Evolutionary conservation across 2,888 invertebrate species (phyloP).

Genomic region (Tachystola acroxantha): DNA sequence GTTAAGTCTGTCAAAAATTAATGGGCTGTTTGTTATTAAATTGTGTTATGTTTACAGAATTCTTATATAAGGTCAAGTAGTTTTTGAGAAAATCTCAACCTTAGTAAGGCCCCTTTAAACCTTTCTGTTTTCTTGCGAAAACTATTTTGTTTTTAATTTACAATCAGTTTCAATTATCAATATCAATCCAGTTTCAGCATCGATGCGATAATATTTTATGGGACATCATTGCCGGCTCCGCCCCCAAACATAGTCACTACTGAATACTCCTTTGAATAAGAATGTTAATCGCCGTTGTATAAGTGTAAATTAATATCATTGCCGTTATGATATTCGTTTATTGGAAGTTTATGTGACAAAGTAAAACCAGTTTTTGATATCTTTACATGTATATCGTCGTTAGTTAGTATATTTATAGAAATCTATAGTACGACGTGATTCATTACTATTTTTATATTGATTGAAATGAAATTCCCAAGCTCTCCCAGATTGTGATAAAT

Average conservation of each 20-base stretch:
- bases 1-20: no score
- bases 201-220: no score
- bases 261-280: constrained; percentile 39
- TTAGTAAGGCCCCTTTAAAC: no score
- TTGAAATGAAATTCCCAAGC: constrained; percentile 50
- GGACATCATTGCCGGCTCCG: constrained; percentile 1
- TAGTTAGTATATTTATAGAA: constrained; percentile 24
- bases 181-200: no score
- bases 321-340: constrained; percentile 23
- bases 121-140: no score
- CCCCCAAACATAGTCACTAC: constrained; percentile 22
- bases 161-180: no score
- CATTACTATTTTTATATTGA: constrained; percentile 20
- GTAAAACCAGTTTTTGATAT: constrained; percentile 10
- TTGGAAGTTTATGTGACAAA: constrained; percentile 12
- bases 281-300: constrained; percentile 12
- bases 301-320: constrained; percentile 31
- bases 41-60: no score
- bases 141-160: no score
- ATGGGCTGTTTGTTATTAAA: no score
- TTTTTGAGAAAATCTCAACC: no score
- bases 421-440: constrained; percentile 17
- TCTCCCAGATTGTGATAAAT: constrained; percentile 69
- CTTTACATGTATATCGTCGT: constrained; percentile 11
- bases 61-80: no score